These are phyloP conservation scores for Dryoscopus gambensis DNA, from an alignment of 2,113 vertebrate genomes.

Conservation along the genomic window DNA sequence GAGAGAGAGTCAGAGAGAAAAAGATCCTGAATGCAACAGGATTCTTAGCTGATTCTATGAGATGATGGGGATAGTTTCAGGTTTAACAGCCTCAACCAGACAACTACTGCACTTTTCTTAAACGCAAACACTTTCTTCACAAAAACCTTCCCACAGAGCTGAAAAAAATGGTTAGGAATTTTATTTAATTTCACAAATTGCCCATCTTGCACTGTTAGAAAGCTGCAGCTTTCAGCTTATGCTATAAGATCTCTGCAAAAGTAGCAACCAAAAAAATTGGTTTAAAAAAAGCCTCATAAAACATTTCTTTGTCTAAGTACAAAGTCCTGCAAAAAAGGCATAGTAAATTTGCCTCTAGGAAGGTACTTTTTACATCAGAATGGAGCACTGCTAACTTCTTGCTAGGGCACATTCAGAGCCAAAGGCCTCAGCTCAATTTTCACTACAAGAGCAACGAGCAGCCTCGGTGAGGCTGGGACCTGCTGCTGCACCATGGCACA, in stretches of 20 bases:
- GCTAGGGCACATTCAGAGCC: not conserved
- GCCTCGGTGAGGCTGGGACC: accelerated
- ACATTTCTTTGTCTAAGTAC: not conserved
- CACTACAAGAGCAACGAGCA: accelerated
- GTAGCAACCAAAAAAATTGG: not conserved
- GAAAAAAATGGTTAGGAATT: not conserved
- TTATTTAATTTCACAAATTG: not conserved
- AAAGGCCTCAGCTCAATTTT: accelerated
- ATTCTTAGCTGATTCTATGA: not conserved
- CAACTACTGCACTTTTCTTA: not conserved
- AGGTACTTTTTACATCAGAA: not conserved
- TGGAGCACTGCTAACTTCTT: not conserved
- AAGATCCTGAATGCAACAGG: not conserved
- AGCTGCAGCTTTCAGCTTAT: not conserved
- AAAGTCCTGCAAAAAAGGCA: not conserved
- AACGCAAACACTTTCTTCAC: not conserved
- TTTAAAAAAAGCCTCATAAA: too few relatives aligned
- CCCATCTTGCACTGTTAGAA: not conserved
- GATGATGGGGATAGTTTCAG: not conserved
- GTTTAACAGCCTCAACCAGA: not conserved
- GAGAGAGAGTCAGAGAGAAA: not conserved
- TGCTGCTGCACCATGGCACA: accelerated
- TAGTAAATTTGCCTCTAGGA: not conserved
- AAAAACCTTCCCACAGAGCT: not conserved
- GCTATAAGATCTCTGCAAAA: not conserved